Conservation (phyloP, 2,888 invertebrate species). For the Ditylenchus weischeri region DNA sequence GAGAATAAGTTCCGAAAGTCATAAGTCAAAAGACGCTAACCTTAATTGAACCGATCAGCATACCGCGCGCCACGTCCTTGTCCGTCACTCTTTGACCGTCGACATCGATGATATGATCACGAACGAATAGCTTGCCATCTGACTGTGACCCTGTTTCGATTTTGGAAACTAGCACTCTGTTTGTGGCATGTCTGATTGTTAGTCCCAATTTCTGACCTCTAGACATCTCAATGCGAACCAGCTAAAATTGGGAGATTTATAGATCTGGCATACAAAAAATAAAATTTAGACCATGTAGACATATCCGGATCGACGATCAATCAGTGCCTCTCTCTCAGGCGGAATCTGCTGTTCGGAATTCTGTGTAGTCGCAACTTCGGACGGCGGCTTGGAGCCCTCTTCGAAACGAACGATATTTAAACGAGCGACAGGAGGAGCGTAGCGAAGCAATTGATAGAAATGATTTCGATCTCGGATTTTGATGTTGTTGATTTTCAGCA, state of each 20-base stretch:
- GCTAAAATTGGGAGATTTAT: slow-evolving; percentile 16
- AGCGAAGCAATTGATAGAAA: slow-evolving; percentile 48
- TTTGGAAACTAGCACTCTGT: slow-evolving; percentile 49
- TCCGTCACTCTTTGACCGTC: slow-evolving; percentile 38
- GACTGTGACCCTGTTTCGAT: slow-evolving; percentile 42
- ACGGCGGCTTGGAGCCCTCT: slow-evolving; percentile 20
- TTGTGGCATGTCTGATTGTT: slow-evolving; percentile 51
- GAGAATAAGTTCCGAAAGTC: background rate
- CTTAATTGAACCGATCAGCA: slow-evolving; percentile 33
- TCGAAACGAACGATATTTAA: slow-evolving; percentile 37
- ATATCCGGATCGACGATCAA: slow-evolving; percentile 48
- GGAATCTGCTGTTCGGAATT: slow-evolving; percentile 47
- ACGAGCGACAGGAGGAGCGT: slow-evolving; percentile 40
- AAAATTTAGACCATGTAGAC: slow-evolving; percentile 26
- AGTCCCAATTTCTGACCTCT: slow-evolving; percentile 50
- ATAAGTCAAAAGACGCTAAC: background rate
- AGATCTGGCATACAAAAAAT: background rate
- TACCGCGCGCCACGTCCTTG: slow-evolving; percentile 38
- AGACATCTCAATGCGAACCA: slow-evolving; percentile 35
- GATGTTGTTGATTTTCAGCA: slow-evolving; percentile 40
- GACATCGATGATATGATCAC: slow-evolving; percentile 40
- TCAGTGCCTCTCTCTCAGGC: slow-evolving; percentile 45
- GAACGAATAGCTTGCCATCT: slow-evolving; percentile 32
- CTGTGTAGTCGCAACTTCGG: background rate
- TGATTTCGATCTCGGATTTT: slow-evolving; percentile 39